Percentiles rank a stretch among this genome's conserved stretches.
These are phyloP conservation scores for Cynopterus brachyotis DNA, from an alignment of 2,113 vertebrate species.

Conservation along the genomic window DNA sequence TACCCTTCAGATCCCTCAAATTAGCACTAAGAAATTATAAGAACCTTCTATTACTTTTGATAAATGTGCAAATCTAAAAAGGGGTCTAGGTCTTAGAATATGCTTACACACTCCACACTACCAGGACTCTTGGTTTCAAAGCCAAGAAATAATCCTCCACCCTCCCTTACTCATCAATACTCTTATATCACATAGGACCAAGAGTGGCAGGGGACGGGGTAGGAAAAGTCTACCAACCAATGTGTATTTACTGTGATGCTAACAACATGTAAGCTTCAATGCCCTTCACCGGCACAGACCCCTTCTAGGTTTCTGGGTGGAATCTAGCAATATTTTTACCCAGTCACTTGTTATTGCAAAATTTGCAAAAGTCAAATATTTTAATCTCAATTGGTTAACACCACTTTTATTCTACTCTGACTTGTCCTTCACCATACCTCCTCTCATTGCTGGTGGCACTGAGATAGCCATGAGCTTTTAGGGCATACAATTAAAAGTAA, in stretches of 20 bases:
- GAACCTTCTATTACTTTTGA: background rate
- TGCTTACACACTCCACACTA: background rate
- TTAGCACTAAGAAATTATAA: background rate
- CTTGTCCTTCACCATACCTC: background rate
- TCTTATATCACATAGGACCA: background rate
- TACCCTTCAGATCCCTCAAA: background rate
- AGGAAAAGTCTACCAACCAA: background rate
- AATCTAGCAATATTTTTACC: background rate
- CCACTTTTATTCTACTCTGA: background rate
- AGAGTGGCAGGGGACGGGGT: background rate
- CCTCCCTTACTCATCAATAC: background rate
- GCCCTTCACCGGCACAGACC: background rate
- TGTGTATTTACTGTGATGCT: background rate
- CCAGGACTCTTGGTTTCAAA: background rate
- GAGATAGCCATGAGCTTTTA: background rate
- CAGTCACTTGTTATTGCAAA: background rate
- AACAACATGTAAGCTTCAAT: background rate
- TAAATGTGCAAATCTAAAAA: background rate
- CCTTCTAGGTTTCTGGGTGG: background rate
- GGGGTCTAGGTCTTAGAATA: background rate
- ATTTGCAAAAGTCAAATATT: background rate
- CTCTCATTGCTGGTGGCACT: background rate
- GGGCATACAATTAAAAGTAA: background rate
- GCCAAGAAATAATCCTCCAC: background rate
- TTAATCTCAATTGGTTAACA: background rate